A percentile compares a stretch with the other conserved stretches of the same genome.
Conservation (phyloP, 2,797 vertebrate genomes). For the Protosalanx chinensis region DNA sequence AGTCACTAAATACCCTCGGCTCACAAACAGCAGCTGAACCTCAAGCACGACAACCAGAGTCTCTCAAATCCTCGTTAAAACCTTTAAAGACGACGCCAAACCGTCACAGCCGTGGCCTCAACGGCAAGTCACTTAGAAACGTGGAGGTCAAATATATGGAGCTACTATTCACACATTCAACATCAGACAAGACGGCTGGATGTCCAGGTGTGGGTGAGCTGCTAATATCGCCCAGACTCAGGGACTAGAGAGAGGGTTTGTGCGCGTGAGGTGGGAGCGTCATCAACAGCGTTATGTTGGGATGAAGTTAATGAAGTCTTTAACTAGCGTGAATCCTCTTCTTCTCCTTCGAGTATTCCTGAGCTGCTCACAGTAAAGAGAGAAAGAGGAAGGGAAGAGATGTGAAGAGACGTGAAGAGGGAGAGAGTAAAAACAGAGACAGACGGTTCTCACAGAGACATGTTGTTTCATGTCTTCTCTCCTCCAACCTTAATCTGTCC, state of each 20-base stretch:
- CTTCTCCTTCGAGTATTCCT: conserved; percentile 58
- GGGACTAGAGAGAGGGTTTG: conserved; percentile 18
- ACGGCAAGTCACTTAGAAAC: neutral
- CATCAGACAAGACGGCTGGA: no score
- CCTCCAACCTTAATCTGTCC: conserved; percentile 1
- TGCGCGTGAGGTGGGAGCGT: conserved; percentile 36
- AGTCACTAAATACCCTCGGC: neutral
- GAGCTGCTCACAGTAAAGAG: conserved; percentile 37
- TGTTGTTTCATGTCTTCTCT: neutral
- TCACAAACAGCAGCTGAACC: neutral
- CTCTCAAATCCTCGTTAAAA: neutral
- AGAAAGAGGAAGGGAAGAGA: neutral
- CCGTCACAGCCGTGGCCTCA: neutral
- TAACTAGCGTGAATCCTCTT: conserved; percentile 65
- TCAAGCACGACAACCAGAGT: neutral
- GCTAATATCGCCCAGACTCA: neutral
- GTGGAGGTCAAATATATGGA: conserved; percentile 10
- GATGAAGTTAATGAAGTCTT: conserved; percentile 60
- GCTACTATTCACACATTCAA: neutral
- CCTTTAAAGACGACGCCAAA: neutral
- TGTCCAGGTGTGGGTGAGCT: no score
- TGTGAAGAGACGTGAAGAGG: no score
- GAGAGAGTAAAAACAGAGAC: neutral
- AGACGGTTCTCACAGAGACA: neutral
- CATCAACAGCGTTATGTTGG: conserved; percentile 44